These are phyloP conservation scores for Exaiptasia diaphana DNA, from an alignment of 64 coral and sea anemone species.

Conservation along the genomic window DNA sequence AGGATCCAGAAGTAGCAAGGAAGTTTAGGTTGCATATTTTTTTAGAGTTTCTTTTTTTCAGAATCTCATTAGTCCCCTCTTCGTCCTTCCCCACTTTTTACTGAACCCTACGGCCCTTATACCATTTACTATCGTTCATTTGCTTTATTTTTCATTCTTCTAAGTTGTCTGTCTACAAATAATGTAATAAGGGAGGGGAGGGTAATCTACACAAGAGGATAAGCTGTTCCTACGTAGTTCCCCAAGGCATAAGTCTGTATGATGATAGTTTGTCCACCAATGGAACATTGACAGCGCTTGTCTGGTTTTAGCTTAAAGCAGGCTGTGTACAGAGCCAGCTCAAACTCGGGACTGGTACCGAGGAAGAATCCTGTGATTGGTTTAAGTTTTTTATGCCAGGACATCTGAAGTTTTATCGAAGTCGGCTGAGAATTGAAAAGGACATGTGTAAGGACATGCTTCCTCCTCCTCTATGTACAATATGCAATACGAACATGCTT, in stretches of 20 bases:
- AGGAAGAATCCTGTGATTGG: slow-evolving; percentile 36
- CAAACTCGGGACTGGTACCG: slow-evolving; percentile 66
- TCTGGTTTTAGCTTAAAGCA: slow-evolving; percentile 50
- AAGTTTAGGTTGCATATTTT: too few species aligned
- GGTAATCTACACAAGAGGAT: slow-evolving; percentile 24
- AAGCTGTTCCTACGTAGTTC: slow-evolving; percentile 44
- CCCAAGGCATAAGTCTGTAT: slow-evolving; percentile 25
- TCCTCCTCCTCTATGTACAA: too few species aligned
- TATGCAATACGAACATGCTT: background rate
- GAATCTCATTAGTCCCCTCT: too few species aligned
- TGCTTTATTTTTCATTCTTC: too few species aligned
- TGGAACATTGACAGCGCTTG: slow-evolving; percentile 2
- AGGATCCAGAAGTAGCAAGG: too few species aligned
- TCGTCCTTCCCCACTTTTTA: too few species aligned
- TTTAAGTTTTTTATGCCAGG: slow-evolving; percentile 3
- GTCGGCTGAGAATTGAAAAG: slow-evolving; percentile 12
- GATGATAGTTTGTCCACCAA: slow-evolving; percentile 14
- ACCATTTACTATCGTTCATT: too few species aligned
- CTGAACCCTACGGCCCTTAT: too few species aligned
- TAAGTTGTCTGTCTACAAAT: too few species aligned
- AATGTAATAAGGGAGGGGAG: too few species aligned
- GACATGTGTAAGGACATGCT: background rate
- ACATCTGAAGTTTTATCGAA: slow-evolving; percentile 20
- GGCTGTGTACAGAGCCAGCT: slow-evolving; percentile 46
- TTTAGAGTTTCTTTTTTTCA: too few species aligned